Conservation (phyloP, 2,888 invertebrate genomes). For the Lydus trimaculatus region DNA sequence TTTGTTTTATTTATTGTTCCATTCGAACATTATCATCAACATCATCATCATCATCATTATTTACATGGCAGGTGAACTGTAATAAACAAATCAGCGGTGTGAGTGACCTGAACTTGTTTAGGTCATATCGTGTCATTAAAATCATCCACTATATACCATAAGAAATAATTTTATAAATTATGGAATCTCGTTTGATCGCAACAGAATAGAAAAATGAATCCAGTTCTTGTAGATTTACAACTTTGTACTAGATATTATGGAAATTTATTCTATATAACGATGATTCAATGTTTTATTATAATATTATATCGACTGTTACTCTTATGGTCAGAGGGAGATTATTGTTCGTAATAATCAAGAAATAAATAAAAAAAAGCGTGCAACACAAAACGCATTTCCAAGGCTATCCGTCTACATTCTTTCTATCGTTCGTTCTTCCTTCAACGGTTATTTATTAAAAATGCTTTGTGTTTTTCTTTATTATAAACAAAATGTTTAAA, state of each 20-base stretch:
- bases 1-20: conserved; percentile 22
- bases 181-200: too few relatives aligned
- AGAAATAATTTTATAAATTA: too few relatives aligned
- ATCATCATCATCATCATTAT: neutral
- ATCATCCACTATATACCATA: too few relatives aligned
- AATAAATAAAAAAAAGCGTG: conserved; percentile 11
- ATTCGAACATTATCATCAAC: conserved; percentile 21
- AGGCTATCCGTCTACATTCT: conserved; percentile 22
- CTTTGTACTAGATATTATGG: conserved; percentile 28
- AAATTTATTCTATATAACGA: conserved; percentile 20
- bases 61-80: neutral
- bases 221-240: neutral
- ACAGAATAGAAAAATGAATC: neutral
- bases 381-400: conserved; percentile 26
- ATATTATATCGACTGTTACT: too few relatives aligned
- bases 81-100: neutral
- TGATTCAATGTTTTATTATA: neutral
- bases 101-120: conserved; percentile 9
- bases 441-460: conserved; percentile 25
- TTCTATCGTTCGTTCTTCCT: conserved; percentile 21
- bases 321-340: too few relatives aligned
- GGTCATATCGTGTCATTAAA: conserved; percentile 8
- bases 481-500: too few relatives aligned
- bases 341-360: neutral
- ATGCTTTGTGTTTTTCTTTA: too few relatives aligned